Percentiles rank a stretch among this genome's conserved stretches.
Evolutionary conservation across 2,797 vertebrate species (phyloP).

Genomic region (Cichlasoma orientale): DNA sequence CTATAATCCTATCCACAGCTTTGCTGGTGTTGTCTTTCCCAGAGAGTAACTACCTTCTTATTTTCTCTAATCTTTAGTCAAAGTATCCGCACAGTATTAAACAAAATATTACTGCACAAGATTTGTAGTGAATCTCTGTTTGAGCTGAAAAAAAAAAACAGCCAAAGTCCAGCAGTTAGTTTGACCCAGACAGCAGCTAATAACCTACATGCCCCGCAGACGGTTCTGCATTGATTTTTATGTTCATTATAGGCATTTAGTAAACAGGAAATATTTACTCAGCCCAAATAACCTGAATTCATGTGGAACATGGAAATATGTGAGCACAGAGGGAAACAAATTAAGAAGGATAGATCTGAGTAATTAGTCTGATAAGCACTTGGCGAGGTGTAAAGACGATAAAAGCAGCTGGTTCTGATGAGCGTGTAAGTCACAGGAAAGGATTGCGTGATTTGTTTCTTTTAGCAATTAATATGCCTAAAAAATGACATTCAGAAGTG

Average conservation of each 20-base stretch:
- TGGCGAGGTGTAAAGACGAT: neutral
- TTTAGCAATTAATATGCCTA: neutral
- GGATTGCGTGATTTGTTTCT: neutral
- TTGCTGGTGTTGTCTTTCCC: neutral
- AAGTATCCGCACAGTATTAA: neutral
- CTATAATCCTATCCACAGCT: constrained; percentile 39
- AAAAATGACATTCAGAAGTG: neutral
- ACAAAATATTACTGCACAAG: neutral
- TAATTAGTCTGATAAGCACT: neutral
- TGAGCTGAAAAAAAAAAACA: neutral
- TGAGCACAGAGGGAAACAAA: neutral
- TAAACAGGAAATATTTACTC: constrained; percentile 8
- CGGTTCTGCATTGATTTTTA: constrained; percentile 30
- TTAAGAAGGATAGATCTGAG: constrained; percentile 1
- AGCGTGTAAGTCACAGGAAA: neutral
- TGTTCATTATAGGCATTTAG: constrained; percentile 2
- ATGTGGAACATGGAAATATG: constrained; percentile 21
- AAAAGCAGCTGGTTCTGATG: neutral
- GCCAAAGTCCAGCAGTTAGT: neutral
- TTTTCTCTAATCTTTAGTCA: constrained; percentile 14
- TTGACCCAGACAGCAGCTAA: constrained; percentile 8
- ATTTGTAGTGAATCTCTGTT: neutral
- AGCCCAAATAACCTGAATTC: constrained; percentile 18
- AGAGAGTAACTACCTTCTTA: neutral
- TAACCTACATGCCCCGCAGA: constrained; percentile 10